Percentiles rank a stretch among this genome's conserved stretches.
phyloP scores from a whole-genome alignment of 2,113 vertebrate genomes.

The Trogon melanurus region DNA sequence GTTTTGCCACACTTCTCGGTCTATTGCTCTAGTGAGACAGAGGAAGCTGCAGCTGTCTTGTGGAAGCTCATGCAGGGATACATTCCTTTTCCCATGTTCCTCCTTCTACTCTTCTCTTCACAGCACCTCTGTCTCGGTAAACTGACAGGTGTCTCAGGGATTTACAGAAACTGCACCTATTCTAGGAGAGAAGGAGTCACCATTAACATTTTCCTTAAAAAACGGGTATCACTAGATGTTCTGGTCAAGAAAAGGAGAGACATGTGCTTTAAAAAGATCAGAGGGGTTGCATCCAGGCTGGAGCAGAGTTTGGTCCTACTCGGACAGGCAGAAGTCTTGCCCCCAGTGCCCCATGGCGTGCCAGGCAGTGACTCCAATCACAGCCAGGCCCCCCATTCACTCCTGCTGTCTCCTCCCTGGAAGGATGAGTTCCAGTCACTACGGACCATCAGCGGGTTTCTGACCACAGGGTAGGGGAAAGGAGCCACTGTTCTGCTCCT shows the following conservation, averaged over 20 bases:
- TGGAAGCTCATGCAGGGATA: not conserved
- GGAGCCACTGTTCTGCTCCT: not conserved
- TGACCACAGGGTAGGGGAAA: not conserved
- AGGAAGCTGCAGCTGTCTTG: not conserved
- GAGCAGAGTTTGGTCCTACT: not conserved
- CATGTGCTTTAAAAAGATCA: not conserved
- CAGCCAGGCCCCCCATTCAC: accelerated
- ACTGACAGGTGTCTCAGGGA: not conserved
- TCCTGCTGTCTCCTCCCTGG: not conserved
- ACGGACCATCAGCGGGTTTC: accelerated
- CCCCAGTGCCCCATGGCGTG: accelerated
- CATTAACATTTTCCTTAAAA: not conserved
- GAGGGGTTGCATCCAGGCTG: not conserved
- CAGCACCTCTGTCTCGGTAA: not conserved
- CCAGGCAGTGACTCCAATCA: not conserved
- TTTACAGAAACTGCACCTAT: not conserved
- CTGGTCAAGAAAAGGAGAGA: not conserved
- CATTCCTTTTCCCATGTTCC: not conserved
- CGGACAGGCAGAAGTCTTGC: not conserved
- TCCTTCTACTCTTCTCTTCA: not conserved
- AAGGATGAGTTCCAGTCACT: not conserved
- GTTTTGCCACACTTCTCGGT: not conserved
- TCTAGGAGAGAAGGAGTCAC: not conserved
- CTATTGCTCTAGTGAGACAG: not conserved
- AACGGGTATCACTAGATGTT: not conserved